Percentiles rank a stretch among this genome's conserved stretches.
phyloP scores from a whole-genome alignment of 2,797 vertebrate genomes.

The Peromyscus melanophrys region DNA sequence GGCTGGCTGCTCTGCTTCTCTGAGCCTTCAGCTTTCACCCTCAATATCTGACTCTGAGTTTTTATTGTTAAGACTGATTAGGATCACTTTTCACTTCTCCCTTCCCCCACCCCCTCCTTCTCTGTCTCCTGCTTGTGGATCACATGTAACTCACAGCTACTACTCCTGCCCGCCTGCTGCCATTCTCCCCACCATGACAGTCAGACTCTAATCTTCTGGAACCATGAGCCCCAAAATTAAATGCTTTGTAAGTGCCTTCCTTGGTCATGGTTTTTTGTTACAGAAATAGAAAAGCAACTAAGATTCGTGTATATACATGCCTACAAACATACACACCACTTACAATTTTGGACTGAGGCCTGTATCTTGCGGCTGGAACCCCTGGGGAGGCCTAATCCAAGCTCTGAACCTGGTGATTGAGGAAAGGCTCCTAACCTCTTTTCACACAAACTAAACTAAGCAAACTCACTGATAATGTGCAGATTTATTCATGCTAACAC shows the following conservation, averaged over 20 bases:
- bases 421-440: neutral
- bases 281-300: neutral
- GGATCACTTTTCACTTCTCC: no score
- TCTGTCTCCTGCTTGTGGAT: neutral
- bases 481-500: neutral
- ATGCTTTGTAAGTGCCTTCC: neutral
- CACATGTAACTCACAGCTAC: neutral
- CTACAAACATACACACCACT: neutral
- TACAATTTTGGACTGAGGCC: neutral
- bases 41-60: no score
- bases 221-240: neutral
- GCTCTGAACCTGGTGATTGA: neutral
- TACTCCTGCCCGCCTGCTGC: neutral
- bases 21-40: no score
- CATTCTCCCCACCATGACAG: neutral
- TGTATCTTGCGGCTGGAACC: neutral
- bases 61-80: no score
- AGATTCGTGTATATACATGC: neutral
- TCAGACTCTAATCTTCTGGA: neutral
- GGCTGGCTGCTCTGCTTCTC: no score
- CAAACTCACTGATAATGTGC: neutral
- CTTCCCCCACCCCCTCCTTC: no score
- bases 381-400: neutral
- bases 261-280: neutral
- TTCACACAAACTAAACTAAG: conserved; percentile 7